Base-by-base conservation (phyloP, 1,140 invertebrate genomes). In the Heliconius hermathena region DNA sequence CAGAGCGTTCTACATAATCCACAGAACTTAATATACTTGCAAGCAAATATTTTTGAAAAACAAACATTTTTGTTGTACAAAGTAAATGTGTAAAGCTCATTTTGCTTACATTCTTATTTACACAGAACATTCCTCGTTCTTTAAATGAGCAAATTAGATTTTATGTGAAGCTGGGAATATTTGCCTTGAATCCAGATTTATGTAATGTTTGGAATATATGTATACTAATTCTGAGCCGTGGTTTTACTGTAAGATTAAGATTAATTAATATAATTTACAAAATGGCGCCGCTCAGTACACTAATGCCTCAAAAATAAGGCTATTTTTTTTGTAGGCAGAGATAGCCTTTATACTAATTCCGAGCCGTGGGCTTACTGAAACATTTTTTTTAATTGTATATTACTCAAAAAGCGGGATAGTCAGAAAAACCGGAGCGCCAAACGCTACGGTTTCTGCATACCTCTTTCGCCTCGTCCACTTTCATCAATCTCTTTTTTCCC, bases 61-160 rank as follows among this genome's bases (percentile, higher is more conserved):
- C 57, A 60, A 60, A 60, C n/a, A 60, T 26, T 60, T 60, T 26
- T 66, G 26, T 66, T 66, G n/a, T n/a, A 26, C 60, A 16, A 66
- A 60, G 54, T 22, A 60, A 66, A 29, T 66, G 4, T 66, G 13
- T 22, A 66, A 13, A 13, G 22, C 60, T 66, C 60, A 66, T 66
- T 26, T 66, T 66, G 60, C 60, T 18, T 66, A 29, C 26, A 29
- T 66, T 66, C 60, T 66, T 66, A 66, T 66, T 66, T 66, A 16
- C 26, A 66, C 60, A 66, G 26, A 26, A 66, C 26, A 66, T 26
- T 66, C 60, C 2, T 66, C 60, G 60, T 66, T 11, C 26, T 66
- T 66, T 66, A 66, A 66, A 66, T 66, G 26, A 66, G 22, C 22
- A 26, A 66, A 66, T 66, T 66, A 66, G 26, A 66, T 26, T 66